phyloP scores from a whole-genome alignment of 2,113 vertebrate genomes.

The Anser brachyrhynchus region DNA sequence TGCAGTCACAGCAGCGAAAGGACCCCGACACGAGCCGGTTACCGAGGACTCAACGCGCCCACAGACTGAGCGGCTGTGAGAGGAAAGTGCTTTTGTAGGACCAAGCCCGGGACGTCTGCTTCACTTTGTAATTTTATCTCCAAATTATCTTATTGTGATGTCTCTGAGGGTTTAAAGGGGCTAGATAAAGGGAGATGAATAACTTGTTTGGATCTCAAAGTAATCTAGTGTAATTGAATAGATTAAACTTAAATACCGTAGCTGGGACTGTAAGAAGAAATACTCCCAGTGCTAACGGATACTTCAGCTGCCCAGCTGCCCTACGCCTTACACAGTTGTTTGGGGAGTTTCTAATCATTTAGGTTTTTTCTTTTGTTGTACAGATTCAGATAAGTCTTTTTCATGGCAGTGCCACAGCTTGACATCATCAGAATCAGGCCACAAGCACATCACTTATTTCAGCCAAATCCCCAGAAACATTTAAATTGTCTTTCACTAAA shows the following conservation, averaged over 20 bases:
- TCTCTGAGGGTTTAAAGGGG: background rate
- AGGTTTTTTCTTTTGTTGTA: background rate
- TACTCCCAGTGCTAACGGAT: background rate
- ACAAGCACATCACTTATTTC: background rate
- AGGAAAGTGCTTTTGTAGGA: background rate
- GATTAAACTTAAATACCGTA: background rate
- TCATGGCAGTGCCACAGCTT: background rate
- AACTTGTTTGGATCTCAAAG: background rate
- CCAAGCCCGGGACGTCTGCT: background rate
- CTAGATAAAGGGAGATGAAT: background rate
- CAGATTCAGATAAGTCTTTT: background rate
- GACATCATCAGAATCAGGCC: background rate
- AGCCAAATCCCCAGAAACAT: background rate
- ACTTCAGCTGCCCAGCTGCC: background rate
- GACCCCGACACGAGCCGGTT: background rate
- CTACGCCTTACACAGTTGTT: background rate
- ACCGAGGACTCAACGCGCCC: background rate
- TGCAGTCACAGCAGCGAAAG: background rate
- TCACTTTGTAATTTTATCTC: background rate
- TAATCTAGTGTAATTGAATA: slow-evolving; percentile 15
- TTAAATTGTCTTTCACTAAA: background rate
- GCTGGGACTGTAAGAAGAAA: background rate
- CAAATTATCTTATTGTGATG: background rate
- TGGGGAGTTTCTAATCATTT: background rate
- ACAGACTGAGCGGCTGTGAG: background rate